Evolutionary conservation across 1,140 invertebrate species (phyloP).

Genomic region (Drosophila virilis): DNA sequence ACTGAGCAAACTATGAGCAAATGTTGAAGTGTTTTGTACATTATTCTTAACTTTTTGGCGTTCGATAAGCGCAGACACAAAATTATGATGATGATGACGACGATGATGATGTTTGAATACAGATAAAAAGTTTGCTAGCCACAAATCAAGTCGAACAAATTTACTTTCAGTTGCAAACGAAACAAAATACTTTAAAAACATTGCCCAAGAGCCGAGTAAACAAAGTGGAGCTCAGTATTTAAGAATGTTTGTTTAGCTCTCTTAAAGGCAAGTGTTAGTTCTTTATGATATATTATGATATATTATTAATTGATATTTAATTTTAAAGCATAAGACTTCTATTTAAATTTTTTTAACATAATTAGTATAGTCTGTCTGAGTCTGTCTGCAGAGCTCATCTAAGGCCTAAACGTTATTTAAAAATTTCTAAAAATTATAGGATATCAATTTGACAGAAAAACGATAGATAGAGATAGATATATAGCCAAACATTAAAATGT

Average conservation of each 20-base stretch:
- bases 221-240: neutral
- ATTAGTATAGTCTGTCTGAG: too few species aligned
- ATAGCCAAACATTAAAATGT: neutral
- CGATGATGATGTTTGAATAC: conserved; percentile 55
- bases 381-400: too few species aligned
- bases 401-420: neutral
- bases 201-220: neutral
- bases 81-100: conserved; percentile 70
- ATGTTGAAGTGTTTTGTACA: conserved; percentile 67
- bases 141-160: conserved; percentile 14
- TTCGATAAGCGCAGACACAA: conserved; percentile 71
- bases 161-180: neutral
- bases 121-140: conserved; percentile 51
- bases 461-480: too few species aligned
- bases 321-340: too few species aligned
- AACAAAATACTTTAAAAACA: neutral
- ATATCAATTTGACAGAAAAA: neutral
- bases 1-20: conserved; percentile 60
- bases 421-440: neutral
- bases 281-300: too few species aligned
- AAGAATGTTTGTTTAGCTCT: neutral
- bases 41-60: conserved; percentile 75
- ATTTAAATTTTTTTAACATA: too few species aligned
- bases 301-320: too few species aligned
- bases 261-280: too few species aligned